Evolutionary conservation across 2,113 vertebrate species (phyloP), one percentile per base, ranked within the genome.

Genomic region (Tautogolabrus adspersus): DNA sequence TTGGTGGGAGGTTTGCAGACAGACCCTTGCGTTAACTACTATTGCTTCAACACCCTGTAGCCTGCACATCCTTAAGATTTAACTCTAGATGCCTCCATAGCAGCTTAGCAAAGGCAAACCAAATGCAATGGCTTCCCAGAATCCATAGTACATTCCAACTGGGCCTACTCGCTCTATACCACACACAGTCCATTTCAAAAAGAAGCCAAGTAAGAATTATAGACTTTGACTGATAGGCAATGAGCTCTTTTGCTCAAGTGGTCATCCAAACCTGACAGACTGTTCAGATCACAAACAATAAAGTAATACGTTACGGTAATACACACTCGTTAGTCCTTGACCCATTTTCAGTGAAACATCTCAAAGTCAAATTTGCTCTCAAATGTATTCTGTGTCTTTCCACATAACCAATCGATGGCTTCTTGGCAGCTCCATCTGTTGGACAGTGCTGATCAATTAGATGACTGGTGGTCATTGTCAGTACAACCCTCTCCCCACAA

Each of bases 21-120:
- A 82, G 80, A 79, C 65, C 74, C 66, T 56, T 75, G 62, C 44
- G 44, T 79, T 62, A 84, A 82, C 22, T 63, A 38, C 56, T 62
- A 23, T 72, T 66, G 58, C 81, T 80, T 83, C 86, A 83, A 87
- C 72, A 66, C 74, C 40, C 3, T 62, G 62, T 30, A 75, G 40
- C 62, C 44, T 82, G 85, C 69, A 77, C 84, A 91, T 89, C 78
- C 85, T 85, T 67, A 63, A 91, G 79, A 84, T 75, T 72, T 69
- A 72, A 63, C 81, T 64, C 8, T 62, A 67, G 59, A 73, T 79
- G 77, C 72, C 77, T 81, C 71, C 68, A 72, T 79, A 80, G 9
- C 55, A 8, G 19, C 69, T 76, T 46, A 64, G 30, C 30, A 34
- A 34, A 34, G 30, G 30, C 30, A 34, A 34, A 34, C 30, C 30